Conservation (phyloP, 1,140 invertebrate genomes). For the Temnothorax nylanderi region DNA sequence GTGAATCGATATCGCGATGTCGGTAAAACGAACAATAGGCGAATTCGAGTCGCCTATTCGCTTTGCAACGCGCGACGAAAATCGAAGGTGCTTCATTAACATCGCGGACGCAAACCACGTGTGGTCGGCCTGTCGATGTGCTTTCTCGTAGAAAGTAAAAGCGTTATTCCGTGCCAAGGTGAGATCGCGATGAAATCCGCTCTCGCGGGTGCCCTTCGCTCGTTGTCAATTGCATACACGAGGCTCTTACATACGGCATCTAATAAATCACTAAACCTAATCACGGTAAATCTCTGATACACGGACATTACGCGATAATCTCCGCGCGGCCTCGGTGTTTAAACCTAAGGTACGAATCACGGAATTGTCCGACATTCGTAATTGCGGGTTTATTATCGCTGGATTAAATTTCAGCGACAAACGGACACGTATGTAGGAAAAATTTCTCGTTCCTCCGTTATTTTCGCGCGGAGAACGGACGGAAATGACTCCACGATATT, state of each 20-base stretch:
- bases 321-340: background rate
- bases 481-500: background rate
- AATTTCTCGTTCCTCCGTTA: background rate
- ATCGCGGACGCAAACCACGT: background rate
- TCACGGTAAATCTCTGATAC: background rate
- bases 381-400: background rate
- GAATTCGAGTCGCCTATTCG: background rate
- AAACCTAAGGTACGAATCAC: background rate
- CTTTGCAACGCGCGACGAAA: conserved; percentile 35
- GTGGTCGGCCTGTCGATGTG: conserved; percentile 24
- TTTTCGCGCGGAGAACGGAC: background rate
- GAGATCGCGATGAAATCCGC: conserved; percentile 63
- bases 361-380: background rate
- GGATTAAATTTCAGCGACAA: background rate
- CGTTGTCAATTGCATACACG: background rate
- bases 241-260: background rate
- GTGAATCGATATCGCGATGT: background rate
- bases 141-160: conserved; percentile 75
- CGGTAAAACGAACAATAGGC: background rate
- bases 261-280: conserved; percentile 2
- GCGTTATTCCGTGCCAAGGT: conserved; percentile 69
- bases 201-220: conserved; percentile 62
- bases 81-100: conserved; percentile 6
- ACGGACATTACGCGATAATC: background rate
- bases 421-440: background rate